Conservation (phyloP, 2,888 invertebrate genomes). For the Adelphocoris suturalis region DNA sequence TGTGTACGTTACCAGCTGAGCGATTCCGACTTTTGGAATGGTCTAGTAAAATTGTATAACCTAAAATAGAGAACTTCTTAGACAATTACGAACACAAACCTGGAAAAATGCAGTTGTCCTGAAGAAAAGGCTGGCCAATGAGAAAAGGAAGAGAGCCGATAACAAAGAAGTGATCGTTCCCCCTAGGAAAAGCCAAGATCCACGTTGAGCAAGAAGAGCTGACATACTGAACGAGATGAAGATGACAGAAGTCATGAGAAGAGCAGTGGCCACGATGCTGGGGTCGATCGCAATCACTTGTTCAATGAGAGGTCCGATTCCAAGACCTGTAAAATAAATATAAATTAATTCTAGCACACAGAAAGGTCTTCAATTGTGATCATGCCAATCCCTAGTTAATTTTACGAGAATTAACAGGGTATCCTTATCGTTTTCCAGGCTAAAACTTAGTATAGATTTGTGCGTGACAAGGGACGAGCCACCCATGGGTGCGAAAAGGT, state of each 20-base stretch:
- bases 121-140: constrained; percentile 91
- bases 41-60: too few species aligned
- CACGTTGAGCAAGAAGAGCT: constrained; percentile 91
- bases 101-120: constrained; percentile 89
- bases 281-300: constrained; percentile 90
- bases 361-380: too few species aligned
- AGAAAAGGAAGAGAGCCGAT: constrained; percentile 88
- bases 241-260: constrained; percentile 90
- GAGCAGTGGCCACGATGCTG: constrained; percentile 91
- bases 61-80: too few species aligned
- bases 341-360: too few species aligned
- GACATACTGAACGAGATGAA: constrained; percentile 95
- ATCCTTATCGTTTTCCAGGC: too few species aligned
- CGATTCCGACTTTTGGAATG: too few species aligned
- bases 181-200: constrained; percentile 93
- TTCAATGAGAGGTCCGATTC: constrained; percentile 91
- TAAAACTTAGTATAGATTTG: too few species aligned
- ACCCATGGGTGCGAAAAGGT: too few species aligned
- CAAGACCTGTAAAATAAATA: constrained; percentile 83
- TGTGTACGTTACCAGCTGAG: too few species aligned
- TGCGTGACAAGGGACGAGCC: too few species aligned
- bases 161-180: constrained; percentile 92
- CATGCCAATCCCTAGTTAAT: too few species aligned
- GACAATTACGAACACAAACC: constrained; percentile 81
- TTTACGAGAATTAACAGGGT: too few species aligned